Evolutionary conservation across 2,113 vertebrate species (phyloP).

Genomic region (Hoplias malabaricus): DNA sequence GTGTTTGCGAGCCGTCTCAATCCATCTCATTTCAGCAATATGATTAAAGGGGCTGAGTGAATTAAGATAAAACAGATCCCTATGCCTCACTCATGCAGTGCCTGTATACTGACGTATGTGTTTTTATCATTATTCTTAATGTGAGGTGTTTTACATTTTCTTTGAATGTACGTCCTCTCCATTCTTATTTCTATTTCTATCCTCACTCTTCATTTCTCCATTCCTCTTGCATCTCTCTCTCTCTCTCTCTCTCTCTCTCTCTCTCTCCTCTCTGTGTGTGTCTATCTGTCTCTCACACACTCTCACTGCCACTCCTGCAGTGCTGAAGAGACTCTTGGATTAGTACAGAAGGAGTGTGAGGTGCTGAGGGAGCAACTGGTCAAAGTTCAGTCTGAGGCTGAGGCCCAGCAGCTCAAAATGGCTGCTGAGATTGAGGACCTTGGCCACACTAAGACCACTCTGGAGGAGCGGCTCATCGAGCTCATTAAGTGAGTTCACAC

Average conservation of each 20-base stretch:
- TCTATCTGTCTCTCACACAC: not conserved
- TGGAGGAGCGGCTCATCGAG: conserved; percentile 93
- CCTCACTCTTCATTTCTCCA: not conserved
- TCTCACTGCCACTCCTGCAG: conserved; percentile 58
- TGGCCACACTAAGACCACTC: conserved; percentile 82
- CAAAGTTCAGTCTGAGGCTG: conserved; percentile 67
- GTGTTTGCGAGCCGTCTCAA: not conserved
- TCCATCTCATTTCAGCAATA: not conserved
- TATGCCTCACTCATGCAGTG: not conserved
- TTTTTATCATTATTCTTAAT: no score
- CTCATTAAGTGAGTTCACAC: conserved; percentile 81
- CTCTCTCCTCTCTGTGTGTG: not conserved
- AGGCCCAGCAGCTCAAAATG: conserved; percentile 77
- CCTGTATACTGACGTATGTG: not conserved
- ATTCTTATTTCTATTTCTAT: not conserved
- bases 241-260: not conserved
- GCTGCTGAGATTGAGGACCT: conserved; percentile 89
- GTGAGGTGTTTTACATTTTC: not conserved
- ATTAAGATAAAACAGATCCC: not conserved
- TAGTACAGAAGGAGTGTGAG: conserved; percentile 66
- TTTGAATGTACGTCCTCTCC: not conserved
- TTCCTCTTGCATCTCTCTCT: not conserved
- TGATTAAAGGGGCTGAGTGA: not conserved
- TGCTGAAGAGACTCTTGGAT: conserved; percentile 73
- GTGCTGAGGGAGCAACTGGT: conserved; percentile 75